phyloP scores from a whole-genome alignment of 2,113 vertebrate species.

The Rhodinocichla rosea region DNA sequence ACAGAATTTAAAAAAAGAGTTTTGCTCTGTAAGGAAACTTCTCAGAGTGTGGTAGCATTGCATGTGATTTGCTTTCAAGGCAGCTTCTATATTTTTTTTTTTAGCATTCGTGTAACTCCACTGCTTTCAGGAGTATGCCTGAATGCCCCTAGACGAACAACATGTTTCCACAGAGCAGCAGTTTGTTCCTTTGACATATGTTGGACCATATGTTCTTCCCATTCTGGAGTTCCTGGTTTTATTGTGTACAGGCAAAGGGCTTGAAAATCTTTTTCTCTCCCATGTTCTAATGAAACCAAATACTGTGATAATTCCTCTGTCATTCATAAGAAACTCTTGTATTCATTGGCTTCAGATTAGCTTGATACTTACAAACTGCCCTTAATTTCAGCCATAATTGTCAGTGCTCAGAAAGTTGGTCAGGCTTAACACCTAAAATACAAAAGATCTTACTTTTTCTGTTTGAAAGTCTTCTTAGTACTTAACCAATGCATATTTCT shows the following conservation, averaged over 20 bases:
- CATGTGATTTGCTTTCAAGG: not conserved
- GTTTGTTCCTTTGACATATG: not conserved
- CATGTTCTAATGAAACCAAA: not conserved
- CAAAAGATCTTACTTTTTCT: not conserved
- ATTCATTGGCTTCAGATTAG: not conserved
- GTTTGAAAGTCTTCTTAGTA: not conserved
- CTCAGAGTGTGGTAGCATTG: not conserved
- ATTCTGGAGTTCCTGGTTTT: not conserved
- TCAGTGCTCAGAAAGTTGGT: not conserved
- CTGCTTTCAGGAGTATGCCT: not conserved
- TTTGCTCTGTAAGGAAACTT: not conserved
- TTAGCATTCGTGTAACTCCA: not conserved
- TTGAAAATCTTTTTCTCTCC: not conserved
- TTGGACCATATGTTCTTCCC: slow-evolving; percentile 10
- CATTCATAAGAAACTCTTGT: not conserved
- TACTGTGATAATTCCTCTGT: not conserved
- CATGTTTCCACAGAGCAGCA: not conserved
- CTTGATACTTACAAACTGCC: not conserved
- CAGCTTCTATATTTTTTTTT: not conserved
- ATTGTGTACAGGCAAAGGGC: not conserved
- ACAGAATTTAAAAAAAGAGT: fast-evolving
- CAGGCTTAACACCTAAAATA: not conserved
- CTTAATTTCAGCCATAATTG: not conserved
- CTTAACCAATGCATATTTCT: not conserved
- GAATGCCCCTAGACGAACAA: not conserved